Percentiles rank a stretch among this genome's conserved stretches.
phyloP scores from a whole-genome alignment of 2,888 invertebrate species.

The Scaptomyza flava region DNA sequence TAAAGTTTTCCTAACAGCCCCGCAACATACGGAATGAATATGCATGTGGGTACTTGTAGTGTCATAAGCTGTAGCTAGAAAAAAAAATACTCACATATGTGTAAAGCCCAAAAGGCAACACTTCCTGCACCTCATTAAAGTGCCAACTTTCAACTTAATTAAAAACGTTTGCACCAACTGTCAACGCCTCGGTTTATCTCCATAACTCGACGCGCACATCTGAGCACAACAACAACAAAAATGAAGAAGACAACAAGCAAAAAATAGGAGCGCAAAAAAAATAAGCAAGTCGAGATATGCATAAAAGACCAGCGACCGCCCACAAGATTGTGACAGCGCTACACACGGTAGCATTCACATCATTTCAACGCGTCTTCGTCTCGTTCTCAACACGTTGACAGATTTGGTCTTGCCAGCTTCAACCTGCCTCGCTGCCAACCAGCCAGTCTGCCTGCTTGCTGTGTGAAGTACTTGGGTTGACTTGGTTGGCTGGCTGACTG shows the following conservation, averaged over 20 bases:
- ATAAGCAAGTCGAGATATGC: constrained; percentile 44
- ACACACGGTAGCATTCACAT: constrained; percentile 63
- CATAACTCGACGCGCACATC: constrained; percentile 70
- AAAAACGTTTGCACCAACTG: constrained; percentile 75
- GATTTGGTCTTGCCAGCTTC: constrained; percentile 72
- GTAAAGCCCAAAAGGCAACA: constrained; percentile 29
- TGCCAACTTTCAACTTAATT: constrained; percentile 72
- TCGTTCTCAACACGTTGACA: constrained; percentile 66
- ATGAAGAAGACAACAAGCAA: constrained; percentile 37
- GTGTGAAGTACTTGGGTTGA: constrained; percentile 39
- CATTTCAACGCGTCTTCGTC: constrained; percentile 59
- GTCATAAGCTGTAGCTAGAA: constrained; percentile 36
- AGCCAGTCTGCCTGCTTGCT: constrained; percentile 24
- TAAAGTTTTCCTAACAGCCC: constrained; percentile 17
- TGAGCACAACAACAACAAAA: constrained; percentile 39
- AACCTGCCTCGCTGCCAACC: constrained; percentile 60
- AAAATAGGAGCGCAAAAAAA: constrained; percentile 15
- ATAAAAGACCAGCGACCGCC: constrained; percentile 78
- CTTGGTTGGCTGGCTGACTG: constrained; percentile 44
- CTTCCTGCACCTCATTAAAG: constrained; percentile 75
- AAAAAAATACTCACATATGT: constrained; percentile 6
- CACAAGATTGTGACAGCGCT: constrained; percentile 66
- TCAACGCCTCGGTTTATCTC: constrained; percentile 75
- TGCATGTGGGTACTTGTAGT: constrained; percentile 40
- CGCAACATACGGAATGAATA: neutral